Percentiles rank a stretch among this genome's conserved stretches.
Evolutionary conservation across 2,113 vertebrate genomes (phyloP).

Genomic region (Silurus glanis): DNA sequence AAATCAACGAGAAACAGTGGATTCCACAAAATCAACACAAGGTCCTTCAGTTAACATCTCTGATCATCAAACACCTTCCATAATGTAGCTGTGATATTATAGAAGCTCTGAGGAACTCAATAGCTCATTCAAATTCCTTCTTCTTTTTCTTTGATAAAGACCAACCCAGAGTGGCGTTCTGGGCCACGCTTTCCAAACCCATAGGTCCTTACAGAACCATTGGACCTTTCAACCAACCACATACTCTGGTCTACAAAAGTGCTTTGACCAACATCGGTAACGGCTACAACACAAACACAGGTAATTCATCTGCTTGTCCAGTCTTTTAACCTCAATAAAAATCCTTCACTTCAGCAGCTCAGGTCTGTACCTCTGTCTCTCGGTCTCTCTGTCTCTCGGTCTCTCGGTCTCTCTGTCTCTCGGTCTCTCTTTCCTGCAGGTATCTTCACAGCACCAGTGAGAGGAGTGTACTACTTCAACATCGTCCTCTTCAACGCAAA

Average conservation of each 20-base stretch:
- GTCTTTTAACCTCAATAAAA: too few species aligned
- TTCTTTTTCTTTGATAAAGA: background rate
- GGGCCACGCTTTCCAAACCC: background rate
- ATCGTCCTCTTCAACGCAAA: background rate
- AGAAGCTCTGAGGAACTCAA: too few species aligned
- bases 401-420: too few species aligned
- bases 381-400: too few species aligned
- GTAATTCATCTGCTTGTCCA: background rate
- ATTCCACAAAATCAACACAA: too few species aligned
- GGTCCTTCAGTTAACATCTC: too few species aligned
- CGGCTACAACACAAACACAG: background rate
- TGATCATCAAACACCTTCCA: too few species aligned
- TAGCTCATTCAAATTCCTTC: too few species aligned
- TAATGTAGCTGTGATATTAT: too few species aligned
- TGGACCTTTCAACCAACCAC: background rate
- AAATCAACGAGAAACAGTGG: too few species aligned
- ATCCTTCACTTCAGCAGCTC: background rate
- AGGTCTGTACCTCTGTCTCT: background rate
- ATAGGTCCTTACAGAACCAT: background rate
- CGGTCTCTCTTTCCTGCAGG: background rate
- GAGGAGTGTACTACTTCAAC: background rate
- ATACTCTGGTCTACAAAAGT: background rate
- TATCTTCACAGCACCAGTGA: background rate
- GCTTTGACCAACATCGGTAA: conserved; percentile 8
- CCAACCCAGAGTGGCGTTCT: background rate